These are phyloP conservation scores for Cyprinella venusta DNA, from an alignment of 2,797 vertebrate genomes.

Conservation along the genomic window DNA sequence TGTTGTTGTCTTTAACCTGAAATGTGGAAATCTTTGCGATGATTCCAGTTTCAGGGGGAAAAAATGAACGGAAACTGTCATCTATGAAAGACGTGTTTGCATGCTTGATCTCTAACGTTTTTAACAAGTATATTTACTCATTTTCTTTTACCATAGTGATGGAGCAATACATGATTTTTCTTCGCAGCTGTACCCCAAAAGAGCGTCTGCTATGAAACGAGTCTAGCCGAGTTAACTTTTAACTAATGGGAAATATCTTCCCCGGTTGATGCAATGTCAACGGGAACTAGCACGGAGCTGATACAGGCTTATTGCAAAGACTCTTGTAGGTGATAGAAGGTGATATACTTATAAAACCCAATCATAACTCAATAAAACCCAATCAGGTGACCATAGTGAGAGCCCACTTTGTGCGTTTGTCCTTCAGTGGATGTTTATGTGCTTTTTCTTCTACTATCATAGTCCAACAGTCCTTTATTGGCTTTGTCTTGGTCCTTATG, in stretches of 20 bases:
- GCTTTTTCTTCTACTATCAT: not conserved
- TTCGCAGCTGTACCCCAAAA: slow-evolving; percentile 34
- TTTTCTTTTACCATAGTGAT: slow-evolving; percentile 13
- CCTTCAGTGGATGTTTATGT: slow-evolving; percentile 13
- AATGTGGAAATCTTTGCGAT: slow-evolving; percentile 67
- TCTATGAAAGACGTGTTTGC: slow-evolving; percentile 61
- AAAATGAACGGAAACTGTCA: slow-evolving; percentile 72
- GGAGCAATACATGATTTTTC: slow-evolving; percentile 29
- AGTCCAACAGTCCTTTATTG: not conserved
- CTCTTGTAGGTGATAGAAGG: not conserved
- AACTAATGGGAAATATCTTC: slow-evolving; percentile 21
- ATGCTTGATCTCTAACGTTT: slow-evolving; percentile 58
- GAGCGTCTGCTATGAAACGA: not conserved
- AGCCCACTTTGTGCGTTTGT: slow-evolving; percentile 13
- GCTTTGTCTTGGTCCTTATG: slow-evolving; percentile 19
- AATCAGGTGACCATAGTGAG: not conserved
- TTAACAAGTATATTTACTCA: slow-evolving; percentile 1
- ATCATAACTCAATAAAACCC: not conserved
- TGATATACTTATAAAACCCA: not conserved
- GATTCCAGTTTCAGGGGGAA: slow-evolving; percentile 70
- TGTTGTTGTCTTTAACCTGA: slow-evolving; percentile 61
- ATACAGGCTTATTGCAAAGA: not conserved
- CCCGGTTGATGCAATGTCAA: slow-evolving; percentile 16
- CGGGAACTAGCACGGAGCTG: slow-evolving; percentile 1
- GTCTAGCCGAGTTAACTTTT: slow-evolving; percentile 7